Conservation (phyloP, 2,888 invertebrate species). For the Amiota mariae region DNA sequence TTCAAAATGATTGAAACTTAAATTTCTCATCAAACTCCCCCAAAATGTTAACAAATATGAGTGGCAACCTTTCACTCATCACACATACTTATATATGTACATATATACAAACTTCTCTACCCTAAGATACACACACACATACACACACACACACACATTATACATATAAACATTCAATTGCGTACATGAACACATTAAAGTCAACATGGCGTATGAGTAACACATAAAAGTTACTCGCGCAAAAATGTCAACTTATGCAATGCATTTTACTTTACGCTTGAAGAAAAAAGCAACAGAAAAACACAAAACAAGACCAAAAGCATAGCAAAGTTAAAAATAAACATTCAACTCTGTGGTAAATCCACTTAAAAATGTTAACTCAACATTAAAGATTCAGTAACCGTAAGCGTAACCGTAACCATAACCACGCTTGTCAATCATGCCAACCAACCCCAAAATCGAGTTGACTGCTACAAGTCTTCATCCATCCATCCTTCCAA, state of each 20-base stretch:
- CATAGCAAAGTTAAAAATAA: not conserved
- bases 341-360: not conserved
- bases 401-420: too few species aligned
- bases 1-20: too few species aligned
- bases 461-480: not conserved
- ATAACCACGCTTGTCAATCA: conserved; percentile 17
- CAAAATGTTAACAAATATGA: too few species aligned
- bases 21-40: too few species aligned
- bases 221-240: not conserved
- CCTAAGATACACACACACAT: too few species aligned
- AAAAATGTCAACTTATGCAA: conserved; percentile 1
- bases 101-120: too few species aligned
- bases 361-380: conserved; percentile 5
- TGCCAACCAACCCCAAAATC: not conserved
- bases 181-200: conserved; percentile 8
- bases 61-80: too few species aligned
- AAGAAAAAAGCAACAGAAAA: not conserved
- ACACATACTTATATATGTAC: too few species aligned
- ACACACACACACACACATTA: too few species aligned
- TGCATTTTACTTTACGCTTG: not conserved
- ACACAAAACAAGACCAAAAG: not conserved
- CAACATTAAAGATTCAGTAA: conserved; percentile 9
- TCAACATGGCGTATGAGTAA: conserved; percentile 1
- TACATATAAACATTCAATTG: not conserved
- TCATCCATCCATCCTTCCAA: too few species aligned